Evolutionary conservation across 64 coral and sea anemone species (phyloP).

Genomic region (Actinia equina): DNA sequence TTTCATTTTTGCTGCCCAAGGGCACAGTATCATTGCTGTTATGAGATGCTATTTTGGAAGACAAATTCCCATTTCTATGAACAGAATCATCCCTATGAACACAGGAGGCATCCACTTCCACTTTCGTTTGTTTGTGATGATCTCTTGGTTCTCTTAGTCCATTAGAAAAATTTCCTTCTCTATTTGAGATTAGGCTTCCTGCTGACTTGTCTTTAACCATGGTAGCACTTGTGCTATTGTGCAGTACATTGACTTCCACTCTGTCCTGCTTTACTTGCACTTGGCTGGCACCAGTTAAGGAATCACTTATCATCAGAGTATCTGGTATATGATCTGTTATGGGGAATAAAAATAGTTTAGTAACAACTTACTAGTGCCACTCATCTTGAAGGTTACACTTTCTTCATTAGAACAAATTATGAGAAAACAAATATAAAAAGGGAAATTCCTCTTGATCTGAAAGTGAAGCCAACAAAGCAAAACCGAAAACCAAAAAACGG

Average conservation of each 20-base stretch:
- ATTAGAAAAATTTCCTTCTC: background rate
- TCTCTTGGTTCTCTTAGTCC: background rate
- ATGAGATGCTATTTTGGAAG: background rate
- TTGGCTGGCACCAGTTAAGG: background rate
- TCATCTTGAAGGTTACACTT: background rate
- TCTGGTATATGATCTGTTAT: conserved; percentile 39
- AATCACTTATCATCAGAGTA: background rate
- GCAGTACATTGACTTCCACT: background rate
- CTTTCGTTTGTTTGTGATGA: background rate
- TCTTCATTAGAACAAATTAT: no score
- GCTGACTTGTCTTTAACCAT: background rate
- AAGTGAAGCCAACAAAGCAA: no score
- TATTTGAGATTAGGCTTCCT: background rate
- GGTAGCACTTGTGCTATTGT: background rate
- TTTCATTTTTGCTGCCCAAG: background rate
- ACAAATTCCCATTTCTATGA: background rate
- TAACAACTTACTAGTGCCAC: background rate
- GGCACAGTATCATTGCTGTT: background rate
- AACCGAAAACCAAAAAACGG: no score
- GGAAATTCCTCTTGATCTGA: no score
- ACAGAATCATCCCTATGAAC: background rate
- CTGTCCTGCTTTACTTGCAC: background rate
- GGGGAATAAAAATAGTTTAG: background rate
- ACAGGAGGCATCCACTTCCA: background rate
- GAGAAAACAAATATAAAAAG: no score